phyloP scores from a whole-genome alignment of 2,797 vertebrate species.

The Rhinichthys osculus region DNA sequence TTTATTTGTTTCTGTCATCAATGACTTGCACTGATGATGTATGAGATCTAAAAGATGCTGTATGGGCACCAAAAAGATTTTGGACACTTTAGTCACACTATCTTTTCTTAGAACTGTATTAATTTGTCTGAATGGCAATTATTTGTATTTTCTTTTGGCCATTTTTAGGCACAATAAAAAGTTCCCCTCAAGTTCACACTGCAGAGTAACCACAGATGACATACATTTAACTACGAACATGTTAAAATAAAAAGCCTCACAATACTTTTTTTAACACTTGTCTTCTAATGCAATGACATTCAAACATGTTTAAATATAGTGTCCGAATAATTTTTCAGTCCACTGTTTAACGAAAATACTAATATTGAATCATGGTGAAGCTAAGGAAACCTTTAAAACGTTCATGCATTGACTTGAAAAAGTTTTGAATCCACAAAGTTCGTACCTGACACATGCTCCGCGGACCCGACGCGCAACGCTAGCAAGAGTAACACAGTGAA shows the following conservation, averaged over 20 bases:
- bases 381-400: background rate
- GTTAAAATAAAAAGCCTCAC: background rate
- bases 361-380: background rate
- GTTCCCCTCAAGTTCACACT: background rate
- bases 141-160: background rate
- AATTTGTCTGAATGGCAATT: background rate
- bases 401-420: background rate
- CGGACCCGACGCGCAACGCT: constrained; percentile 37
- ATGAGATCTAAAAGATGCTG: background rate
- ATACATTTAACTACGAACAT: background rate
- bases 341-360: too few relatives aligned
- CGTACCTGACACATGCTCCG: constrained; percentile 70
- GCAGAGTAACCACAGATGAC: too few relatives aligned
- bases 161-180: background rate
- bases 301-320: background rate
- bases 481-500: constrained; percentile 35
- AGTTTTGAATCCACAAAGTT: background rate
- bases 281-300: background rate
- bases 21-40: background rate
- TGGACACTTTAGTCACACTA: background rate
- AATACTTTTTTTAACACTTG: background rate
- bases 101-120: background rate
- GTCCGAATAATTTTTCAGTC: background rate
- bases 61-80: background rate
- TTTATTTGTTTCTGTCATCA: background rate